A percentile compares a stretch with the other conserved stretches of the same genome.
phyloP scores from a whole-genome alignment of 2,797 vertebrate species.

The Oceanodroma leucorhoa region DNA sequence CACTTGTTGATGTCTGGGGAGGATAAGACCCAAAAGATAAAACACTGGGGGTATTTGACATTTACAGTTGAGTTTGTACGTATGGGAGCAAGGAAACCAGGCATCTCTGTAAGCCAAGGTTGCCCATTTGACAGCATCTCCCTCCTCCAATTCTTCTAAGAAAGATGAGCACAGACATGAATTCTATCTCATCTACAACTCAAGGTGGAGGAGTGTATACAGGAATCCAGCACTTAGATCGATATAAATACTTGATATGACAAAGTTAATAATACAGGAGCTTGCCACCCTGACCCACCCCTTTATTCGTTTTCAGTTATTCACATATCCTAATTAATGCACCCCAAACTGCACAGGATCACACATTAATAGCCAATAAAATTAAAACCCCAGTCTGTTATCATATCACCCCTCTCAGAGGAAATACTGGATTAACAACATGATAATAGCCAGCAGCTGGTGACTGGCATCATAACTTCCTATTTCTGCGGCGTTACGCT shows the following conservation, averaged over 20 bases:
- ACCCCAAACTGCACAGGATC: background rate
- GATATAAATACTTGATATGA: background rate
- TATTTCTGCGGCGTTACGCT: background rate
- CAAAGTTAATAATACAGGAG: background rate
- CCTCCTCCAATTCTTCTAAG: background rate
- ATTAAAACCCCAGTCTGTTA: background rate
- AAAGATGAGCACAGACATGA: background rate
- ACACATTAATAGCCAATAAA: background rate
- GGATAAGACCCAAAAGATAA: background rate
- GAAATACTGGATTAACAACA: background rate
- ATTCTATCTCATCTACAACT: background rate
- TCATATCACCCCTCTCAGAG: background rate
- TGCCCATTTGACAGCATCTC: background rate
- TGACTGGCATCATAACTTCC: background rate
- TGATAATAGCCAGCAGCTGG: background rate
- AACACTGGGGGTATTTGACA: background rate
- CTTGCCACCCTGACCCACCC: background rate
- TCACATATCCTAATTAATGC: background rate
- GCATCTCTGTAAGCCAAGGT: background rate
- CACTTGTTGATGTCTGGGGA: background rate
- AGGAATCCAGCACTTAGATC: background rate
- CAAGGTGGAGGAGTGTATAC: background rate
- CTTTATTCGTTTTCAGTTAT: background rate
- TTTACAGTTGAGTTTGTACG: background rate
- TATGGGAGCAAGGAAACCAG: background rate